Percentiles rank a stretch among this genome's conserved stretches.
Evolutionary conservation across 2,797 vertebrate genomes (phyloP).

Genomic region (Platyrinchus mystaceus): DNA sequence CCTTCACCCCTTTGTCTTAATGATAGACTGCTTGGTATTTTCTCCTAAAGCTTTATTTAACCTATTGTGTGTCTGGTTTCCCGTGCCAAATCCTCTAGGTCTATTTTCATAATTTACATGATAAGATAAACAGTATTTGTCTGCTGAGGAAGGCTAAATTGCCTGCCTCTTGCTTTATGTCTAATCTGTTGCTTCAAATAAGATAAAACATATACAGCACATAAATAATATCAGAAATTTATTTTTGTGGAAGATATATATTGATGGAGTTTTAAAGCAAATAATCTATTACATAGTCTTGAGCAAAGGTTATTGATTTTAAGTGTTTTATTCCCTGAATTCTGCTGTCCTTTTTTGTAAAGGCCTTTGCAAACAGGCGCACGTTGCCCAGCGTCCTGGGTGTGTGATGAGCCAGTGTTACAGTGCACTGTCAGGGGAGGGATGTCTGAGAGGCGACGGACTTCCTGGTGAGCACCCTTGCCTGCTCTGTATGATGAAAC

Average conservation of each 20-base stretch:
- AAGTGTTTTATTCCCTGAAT: not conserved
- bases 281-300: not conserved
- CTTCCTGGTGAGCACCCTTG: not conserved
- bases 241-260: not conserved
- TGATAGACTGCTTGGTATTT: not conserved
- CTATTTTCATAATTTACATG: slow-evolving; percentile 46
- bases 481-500: not conserved
- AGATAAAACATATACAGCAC: not conserved
- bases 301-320: not conserved
- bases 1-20: not conserved
- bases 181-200: slow-evolving; percentile 15
- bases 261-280: slow-evolving; percentile 7
- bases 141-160: slow-evolving; percentile 23
- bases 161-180: not conserved
- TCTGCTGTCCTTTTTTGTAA: not conserved
- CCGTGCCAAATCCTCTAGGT: not conserved
- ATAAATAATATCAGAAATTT: not conserved
- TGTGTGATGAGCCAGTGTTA: not conserved
- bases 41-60: slow-evolving; percentile 30
- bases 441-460: not conserved
- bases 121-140: slow-evolving; percentile 47
- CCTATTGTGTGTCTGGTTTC: not conserved
- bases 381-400: not conserved
- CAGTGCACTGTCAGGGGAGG: not conserved
- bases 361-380: not conserved